Conservation (phyloP, 2,797 vertebrate genomes). For the Protonibea diacanthus region DNA sequence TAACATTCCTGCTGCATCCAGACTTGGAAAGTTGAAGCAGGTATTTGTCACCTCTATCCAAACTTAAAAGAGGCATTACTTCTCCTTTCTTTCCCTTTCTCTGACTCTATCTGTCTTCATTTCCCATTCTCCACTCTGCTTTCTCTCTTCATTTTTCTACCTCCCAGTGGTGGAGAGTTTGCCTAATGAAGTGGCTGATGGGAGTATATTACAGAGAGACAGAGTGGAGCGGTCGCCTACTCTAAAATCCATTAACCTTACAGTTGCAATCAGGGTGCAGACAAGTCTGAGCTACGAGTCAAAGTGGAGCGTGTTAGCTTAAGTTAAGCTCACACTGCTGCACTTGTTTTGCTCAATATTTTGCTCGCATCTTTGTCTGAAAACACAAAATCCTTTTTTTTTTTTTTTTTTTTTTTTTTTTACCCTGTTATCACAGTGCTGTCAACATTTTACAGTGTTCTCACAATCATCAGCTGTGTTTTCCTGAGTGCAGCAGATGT, state of each 20-base stretch:
- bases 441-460: background rate
- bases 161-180: conserved; percentile 76
- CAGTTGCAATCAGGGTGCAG: conserved; percentile 77
- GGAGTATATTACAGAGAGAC: conserved; percentile 83
- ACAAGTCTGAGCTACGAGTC: conserved; percentile 71
- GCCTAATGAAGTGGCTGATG: conserved; percentile 83
- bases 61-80: conserved; percentile 63
- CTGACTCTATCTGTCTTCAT: conserved; percentile 69
- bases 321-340: conserved; percentile 8
- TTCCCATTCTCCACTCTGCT: conserved; percentile 53
- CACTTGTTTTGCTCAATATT: conserved; percentile 49
- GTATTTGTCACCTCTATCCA: conserved; percentile 57
- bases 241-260: conserved; percentile 85
- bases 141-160: conserved; percentile 77
- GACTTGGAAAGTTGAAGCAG: conserved; percentile 40
- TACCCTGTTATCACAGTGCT: background rate
- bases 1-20: conserved; percentile 18
- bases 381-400: conserved; percentile 16
- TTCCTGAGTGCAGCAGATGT: background rate
- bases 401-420: background rate
- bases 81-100: conserved; percentile 50
- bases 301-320: conserved; percentile 61
- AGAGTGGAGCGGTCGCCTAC: conserved; percentile 80
- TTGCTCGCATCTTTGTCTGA: conserved; percentile 32
- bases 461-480: background rate